A percentile compares a stretch with the other conserved stretches of the same genome.
phyloP scores from a whole-genome alignment of 1,140 invertebrate species.

The Chymomyza costata region DNA sequence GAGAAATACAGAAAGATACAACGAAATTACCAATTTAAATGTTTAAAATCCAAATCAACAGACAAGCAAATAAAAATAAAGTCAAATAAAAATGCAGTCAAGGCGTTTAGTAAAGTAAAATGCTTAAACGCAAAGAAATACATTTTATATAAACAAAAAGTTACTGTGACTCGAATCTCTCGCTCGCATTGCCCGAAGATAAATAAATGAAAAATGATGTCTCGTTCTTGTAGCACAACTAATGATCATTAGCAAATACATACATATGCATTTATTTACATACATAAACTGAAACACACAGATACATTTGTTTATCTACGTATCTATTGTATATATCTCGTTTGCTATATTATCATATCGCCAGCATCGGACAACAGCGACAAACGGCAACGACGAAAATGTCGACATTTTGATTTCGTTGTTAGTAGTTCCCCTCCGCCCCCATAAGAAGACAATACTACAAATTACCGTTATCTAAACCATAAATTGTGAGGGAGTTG shows the following conservation, averaged over 20 bases:
- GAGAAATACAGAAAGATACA: constrained; percentile 16
- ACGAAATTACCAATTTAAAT: constrained; percentile 67
- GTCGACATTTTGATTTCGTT: constrained; percentile 67
- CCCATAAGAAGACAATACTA: constrained; percentile 56
- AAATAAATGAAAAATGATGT: constrained; percentile 47
- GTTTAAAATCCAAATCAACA: constrained; percentile 50
- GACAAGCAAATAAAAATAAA: constrained; percentile 56
- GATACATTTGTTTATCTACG: constrained; percentile 27
- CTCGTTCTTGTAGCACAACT: constrained; percentile 31
- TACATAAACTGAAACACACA: constrained; percentile 1
- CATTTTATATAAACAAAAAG: constrained; percentile 41
- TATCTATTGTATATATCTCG: constrained; percentile 17
- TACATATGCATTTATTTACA: constrained; percentile 21
- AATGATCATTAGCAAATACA: constrained; percentile 55
- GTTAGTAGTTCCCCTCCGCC: too few species aligned
- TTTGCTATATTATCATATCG: constrained; percentile 60
- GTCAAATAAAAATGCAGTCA: constrained; percentile 62
- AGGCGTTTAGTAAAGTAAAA: constrained; percentile 46
- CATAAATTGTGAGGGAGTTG: constrained; percentile 69
- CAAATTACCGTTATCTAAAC: constrained; percentile 60
- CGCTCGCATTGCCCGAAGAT: constrained; percentile 15
- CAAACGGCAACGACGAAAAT: too few species aligned
- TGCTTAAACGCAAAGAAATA: constrained; percentile 31
- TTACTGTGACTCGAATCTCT: constrained; percentile 26
- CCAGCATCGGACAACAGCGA: constrained; percentile 47